phyloP scores from a whole-genome alignment of 2,113 vertebrate species.

The Mus musculus region GRCm39 chr5:119313001-119313500 shows the following conservation, averaged over 20 bases:
- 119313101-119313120: neutral
- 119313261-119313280: constrained; percentile 84
- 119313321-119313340: constrained; percentile 69
- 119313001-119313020: neutral
- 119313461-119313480: constrained; percentile 82
- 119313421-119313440: constrained; percentile 87
- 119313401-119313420: constrained; percentile 80
- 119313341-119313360: constrained; percentile 78
- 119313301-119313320: constrained; percentile 78
- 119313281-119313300: constrained; percentile 83
- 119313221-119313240: constrained; percentile 76
- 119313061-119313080: neutral
- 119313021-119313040: neutral
- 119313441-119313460: neutral
- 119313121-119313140: neutral
- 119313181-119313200: neutral
- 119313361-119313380: constrained; percentile 79
- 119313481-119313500: constrained; percentile 88
- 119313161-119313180: constrained; percentile 6
- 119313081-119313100: neutral
- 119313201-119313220: constrained; percentile 8
- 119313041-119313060: neutral
- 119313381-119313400: constrained; percentile 82
- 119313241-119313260: constrained; percentile 65
- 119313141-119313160: neutral